Percentiles rank a stretch among this genome's conserved stretches.
phyloP scores from a whole-genome alignment of 2,113 vertebrate genomes.

The Shinisaurus crocodilurus region DNA sequence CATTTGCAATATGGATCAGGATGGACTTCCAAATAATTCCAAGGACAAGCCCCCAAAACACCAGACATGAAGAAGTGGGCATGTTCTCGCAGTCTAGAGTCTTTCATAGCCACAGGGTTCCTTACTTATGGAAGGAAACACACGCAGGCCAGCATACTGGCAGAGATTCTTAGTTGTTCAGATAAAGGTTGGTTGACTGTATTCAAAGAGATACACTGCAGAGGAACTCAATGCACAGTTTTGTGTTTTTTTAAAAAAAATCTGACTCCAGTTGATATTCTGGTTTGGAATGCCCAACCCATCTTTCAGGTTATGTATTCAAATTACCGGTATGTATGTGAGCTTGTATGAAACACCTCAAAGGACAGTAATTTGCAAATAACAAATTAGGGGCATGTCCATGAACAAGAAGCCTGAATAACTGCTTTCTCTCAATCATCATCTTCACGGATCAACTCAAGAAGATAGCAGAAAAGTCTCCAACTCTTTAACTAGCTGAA shows the following conservation, averaged over 20 bases:
- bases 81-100: neutral
- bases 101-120: neutral
- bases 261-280: neutral
- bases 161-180: neutral
- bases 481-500: no score
- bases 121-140: neutral
- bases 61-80: neutral
- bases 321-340: neutral
- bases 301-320: neutral
- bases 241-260: neutral
- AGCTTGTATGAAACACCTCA: neutral
- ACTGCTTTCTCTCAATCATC: neutral
- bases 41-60: neutral
- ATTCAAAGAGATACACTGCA: neutral
- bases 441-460: neutral
- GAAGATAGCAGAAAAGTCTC: neutral
- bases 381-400: neutral
- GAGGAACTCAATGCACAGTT: no score
- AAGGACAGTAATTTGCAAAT: neutral
- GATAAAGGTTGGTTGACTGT: neutral
- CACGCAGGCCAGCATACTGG: neutral
- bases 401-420: neutral
- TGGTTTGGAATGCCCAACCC: neutral
- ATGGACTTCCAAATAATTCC: neutral
- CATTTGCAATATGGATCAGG: no score